Percentiles rank a stretch among this genome's conserved stretches.
Conservation (phyloP, 2,888 invertebrate species). For the Euproctis similis region DNA sequence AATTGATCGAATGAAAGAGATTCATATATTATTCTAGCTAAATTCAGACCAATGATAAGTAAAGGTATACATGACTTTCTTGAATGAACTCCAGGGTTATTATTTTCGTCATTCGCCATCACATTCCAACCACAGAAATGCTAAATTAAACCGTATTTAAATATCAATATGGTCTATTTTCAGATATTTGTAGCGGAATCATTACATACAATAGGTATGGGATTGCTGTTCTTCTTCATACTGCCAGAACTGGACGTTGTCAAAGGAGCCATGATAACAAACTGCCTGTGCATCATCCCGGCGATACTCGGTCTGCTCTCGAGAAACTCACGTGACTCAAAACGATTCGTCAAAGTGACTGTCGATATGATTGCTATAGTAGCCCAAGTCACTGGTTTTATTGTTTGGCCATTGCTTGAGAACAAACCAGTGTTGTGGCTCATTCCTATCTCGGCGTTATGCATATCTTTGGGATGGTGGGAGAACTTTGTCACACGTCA, state of each 20-base stretch:
- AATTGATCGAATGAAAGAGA: too few species aligned
- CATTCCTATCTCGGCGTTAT: slow-evolving; percentile 88
- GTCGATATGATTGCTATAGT: slow-evolving; percentile 90
- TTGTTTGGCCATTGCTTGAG: slow-evolving; percentile 92
- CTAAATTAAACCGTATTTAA: too few species aligned
- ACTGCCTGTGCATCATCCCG: slow-evolving; percentile 95
- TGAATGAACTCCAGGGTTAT: background rate
- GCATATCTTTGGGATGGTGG: slow-evolving; percentile 98
- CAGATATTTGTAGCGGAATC: slow-evolving; percentile 90
- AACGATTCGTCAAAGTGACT: slow-evolving; percentile 84
- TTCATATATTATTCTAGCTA: too few species aligned
- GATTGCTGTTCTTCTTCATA: slow-evolving; percentile 89
- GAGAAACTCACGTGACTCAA: slow-evolving; percentile 87
- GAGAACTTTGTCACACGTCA: slow-evolving; percentile 95
- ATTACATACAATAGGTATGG: slow-evolving; percentile 90
- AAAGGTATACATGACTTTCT: background rate
- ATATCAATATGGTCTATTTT: slow-evolving; percentile 27
- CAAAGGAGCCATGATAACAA: slow-evolving; percentile 96
- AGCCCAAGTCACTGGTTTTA: slow-evolving; percentile 92
- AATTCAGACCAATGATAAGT: too few species aligned
- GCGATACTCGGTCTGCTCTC: slow-evolving; percentile 85
- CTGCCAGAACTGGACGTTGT: slow-evolving; percentile 95
- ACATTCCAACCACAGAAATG: too few species aligned
- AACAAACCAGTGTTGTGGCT: slow-evolving; percentile 86
- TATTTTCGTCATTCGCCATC: too few species aligned